A percentile compares a stretch with the other conserved stretches of the same genome.
Conservation (phyloP, 2,797 vertebrate genomes). For the Cephalopachus bancanus region DNA sequence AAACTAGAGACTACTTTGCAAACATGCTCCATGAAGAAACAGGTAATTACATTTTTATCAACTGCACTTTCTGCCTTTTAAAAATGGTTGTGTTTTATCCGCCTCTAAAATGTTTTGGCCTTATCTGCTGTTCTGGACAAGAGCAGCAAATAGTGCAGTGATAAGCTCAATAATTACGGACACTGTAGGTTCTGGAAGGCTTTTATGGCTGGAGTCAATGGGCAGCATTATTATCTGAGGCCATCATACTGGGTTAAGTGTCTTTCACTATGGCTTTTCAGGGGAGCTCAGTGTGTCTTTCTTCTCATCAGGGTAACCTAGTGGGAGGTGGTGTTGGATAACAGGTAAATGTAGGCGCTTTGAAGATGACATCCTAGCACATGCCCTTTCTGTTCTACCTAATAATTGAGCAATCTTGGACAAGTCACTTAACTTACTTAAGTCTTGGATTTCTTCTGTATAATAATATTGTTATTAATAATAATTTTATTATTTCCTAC, state of each 20-base stretch:
- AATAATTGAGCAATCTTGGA: neutral
- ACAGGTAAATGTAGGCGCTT: neutral
- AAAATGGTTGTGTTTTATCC: constrained; percentile 69
- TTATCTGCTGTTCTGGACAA: constrained; percentile 69
- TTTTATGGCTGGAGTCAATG: constrained; percentile 42
- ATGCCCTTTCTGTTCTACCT: neutral
- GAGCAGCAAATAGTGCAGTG: constrained; percentile 26
- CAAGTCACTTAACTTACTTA: neutral
- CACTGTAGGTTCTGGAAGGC: constrained; percentile 40
- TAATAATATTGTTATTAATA: neutral
- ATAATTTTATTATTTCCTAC: neutral
- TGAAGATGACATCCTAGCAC: neutral
- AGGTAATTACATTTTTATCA: constrained; percentile 80
- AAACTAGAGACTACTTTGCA: constrained; percentile 59
- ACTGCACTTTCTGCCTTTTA: constrained; percentile 62
- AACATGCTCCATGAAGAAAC: constrained; percentile 58
- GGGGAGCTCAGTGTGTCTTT: neutral
- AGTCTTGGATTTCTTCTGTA: neutral
- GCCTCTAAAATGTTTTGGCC: constrained; percentile 64
- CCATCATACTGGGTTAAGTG: constrained; percentile 51
- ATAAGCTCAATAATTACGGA: constrained; percentile 76
- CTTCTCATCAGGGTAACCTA: neutral
- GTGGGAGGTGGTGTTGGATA: neutral
- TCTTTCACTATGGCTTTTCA: constrained; percentile 31
- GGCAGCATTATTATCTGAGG: constrained; percentile 30